phyloP scores from a whole-genome alignment of 2,888 invertebrate species.

The Trimorus sp. region DNA sequence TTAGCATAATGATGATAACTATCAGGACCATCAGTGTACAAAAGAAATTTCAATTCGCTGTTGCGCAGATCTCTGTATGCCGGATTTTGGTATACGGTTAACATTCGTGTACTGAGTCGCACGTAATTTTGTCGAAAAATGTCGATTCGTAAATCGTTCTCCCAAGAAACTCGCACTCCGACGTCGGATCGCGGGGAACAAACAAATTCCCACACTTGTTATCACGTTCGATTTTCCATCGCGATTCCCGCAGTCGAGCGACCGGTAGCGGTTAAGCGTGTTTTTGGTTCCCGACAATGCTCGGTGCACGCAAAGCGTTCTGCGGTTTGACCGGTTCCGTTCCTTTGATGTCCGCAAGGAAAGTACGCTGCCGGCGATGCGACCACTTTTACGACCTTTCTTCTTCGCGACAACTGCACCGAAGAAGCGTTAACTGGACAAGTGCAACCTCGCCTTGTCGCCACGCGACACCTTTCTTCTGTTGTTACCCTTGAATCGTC shows the following conservation, averaged over 20 bases:
- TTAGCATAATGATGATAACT: no score
- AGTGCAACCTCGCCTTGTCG: constrained; percentile 37
- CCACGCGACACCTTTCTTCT: constrained; percentile 49
- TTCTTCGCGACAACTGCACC: constrained; percentile 29
- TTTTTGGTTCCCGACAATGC: constrained; percentile 35
- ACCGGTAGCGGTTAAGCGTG: constrained; percentile 29
- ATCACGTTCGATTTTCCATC: constrained; percentile 33
- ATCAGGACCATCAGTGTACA: no score
- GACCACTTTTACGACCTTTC: constrained; percentile 43
- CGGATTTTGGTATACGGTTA: no score
- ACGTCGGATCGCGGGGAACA: neutral
- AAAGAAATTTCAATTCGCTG: no score
- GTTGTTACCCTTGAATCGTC: constrained; percentile 21
- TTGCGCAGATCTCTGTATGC: no score
- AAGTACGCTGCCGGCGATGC: constrained; percentile 26
- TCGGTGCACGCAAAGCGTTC: constrained; percentile 36
- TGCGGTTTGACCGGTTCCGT: constrained; percentile 58
- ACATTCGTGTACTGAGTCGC: no score
- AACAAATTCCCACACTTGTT: constrained; percentile 41
- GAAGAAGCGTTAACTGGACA: constrained; percentile 36
- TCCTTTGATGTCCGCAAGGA: constrained; percentile 48
- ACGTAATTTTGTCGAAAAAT: no score
- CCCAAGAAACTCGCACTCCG: neutral
- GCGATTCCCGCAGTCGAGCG: constrained; percentile 12
- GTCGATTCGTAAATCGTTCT: no score